These are phyloP conservation scores for Struthidea cinerea DNA, from an alignment of 2,113 vertebrate genomes.

Conservation along the genomic window DNA sequence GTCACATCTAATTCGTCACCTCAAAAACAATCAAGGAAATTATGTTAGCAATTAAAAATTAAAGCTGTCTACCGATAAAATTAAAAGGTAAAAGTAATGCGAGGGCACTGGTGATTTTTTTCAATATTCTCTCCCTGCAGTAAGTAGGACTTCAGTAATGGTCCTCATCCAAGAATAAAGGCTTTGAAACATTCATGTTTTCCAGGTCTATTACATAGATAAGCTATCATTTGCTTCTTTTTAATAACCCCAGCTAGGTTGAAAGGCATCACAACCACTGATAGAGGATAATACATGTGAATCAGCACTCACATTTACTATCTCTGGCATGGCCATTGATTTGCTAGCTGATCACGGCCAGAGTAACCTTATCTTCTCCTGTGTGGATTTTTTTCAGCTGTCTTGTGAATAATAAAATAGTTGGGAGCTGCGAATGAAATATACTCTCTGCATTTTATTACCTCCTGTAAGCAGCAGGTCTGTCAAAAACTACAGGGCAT, in stretches of 20 bases:
- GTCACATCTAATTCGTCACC: background rate
- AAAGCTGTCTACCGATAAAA: background rate
- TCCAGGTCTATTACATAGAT: background rate
- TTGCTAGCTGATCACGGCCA: background rate
- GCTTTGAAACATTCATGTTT: background rate
- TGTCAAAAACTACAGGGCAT: background rate
- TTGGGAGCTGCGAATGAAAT: background rate
- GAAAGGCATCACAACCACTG: background rate
- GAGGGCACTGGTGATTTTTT: background rate
- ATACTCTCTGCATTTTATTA: background rate
- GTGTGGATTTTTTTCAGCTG: background rate
- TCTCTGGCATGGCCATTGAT: background rate
- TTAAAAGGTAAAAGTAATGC: constrained; percentile 12
- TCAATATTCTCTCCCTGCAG: background rate
- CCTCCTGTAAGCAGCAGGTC: background rate
- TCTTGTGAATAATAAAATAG: background rate
- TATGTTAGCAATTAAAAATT: constrained; percentile 21
- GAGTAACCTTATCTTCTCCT: background rate
- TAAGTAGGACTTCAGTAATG: background rate
- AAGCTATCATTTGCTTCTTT: background rate
- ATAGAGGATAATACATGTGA: background rate
- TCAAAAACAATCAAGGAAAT: constrained; percentile 6
- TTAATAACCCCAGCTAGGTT: background rate
- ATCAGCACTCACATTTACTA: background rate
- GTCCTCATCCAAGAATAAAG: background rate